Conservation (phyloP, 2,888 invertebrate species). For the Dendrolimus houi region DNA sequence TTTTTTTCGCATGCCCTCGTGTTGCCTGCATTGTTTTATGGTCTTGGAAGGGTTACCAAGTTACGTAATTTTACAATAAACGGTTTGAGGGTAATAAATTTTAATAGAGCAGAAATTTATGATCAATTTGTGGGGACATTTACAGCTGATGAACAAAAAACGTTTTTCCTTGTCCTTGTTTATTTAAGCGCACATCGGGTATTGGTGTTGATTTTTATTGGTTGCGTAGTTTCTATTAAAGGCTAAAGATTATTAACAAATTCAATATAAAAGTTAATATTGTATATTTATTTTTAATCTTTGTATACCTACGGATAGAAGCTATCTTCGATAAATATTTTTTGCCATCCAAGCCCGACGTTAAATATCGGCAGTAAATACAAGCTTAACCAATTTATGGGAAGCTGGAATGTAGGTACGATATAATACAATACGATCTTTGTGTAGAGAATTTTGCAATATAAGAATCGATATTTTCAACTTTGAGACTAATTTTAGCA, state of each 20-base stretch:
- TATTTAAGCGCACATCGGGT: slow-evolving; percentile 30
- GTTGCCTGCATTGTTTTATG: slow-evolving; percentile 61
- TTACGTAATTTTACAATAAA: slow-evolving; percentile 66
- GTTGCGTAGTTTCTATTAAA: not conserved
- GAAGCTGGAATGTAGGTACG: not conserved
- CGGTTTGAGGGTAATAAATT: slow-evolving; percentile 62
- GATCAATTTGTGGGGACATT: slow-evolving; percentile 63
- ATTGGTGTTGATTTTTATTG: slow-evolving; percentile 16
- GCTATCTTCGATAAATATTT: not conserved
- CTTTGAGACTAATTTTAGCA: slow-evolving; percentile 5
- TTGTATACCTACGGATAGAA: too few species aligned
- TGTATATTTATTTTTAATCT: too few species aligned
- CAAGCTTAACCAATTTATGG: slow-evolving; percentile 3
- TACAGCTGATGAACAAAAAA: slow-evolving; percentile 64
- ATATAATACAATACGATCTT: not conserved
- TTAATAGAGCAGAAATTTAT: slow-evolving; percentile 70
- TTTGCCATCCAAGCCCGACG: not conserved
- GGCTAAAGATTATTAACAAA: too few species aligned
- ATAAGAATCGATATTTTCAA: slow-evolving; percentile 1
- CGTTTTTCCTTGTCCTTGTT: slow-evolving; percentile 45
- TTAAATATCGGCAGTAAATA: slow-evolving; percentile 1
- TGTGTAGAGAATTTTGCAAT: not conserved
- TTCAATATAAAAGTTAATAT: too few species aligned
- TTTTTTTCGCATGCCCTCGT: slow-evolving; percentile 49
- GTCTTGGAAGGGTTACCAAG: slow-evolving; percentile 57